Evolutionary conservation across 2,113 vertebrate species (phyloP).

Genomic region (Speoplatyrhinus poulsoni): DNA sequence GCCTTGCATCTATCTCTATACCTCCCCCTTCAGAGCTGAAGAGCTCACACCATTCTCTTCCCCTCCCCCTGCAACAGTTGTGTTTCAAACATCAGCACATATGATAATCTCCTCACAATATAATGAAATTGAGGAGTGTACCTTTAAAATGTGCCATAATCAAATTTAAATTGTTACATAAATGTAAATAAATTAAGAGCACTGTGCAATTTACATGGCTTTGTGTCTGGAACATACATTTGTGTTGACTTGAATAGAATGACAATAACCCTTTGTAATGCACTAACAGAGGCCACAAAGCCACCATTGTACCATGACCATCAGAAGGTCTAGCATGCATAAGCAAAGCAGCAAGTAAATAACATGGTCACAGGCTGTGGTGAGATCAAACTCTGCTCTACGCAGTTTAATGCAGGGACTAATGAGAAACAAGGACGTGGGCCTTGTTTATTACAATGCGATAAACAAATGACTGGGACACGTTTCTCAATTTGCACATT

Average conservation of each 20-base stretch:
- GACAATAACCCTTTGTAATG: background rate
- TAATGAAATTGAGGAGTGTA: background rate
- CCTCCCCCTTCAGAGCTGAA: too few relatives aligned
- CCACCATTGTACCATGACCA: background rate
- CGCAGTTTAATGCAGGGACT: background rate
- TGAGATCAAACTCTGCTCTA: background rate
- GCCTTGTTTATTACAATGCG: background rate
- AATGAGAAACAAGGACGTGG: background rate
- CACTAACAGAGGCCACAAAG: slow-evolving; percentile 1
- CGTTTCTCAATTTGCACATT: slow-evolving; percentile 3
- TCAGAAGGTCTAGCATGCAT: background rate
- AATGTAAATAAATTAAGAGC: background rate
- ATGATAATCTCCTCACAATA: too few relatives aligned
- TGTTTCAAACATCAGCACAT: too few relatives aligned
- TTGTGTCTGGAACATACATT: background rate
- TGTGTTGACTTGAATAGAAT: background rate
- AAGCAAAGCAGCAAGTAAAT: background rate
- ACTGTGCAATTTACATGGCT: background rate
- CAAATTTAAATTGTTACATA: background rate
- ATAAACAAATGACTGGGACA: slow-evolving; percentile 1
- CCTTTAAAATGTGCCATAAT: too few relatives aligned
- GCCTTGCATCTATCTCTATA: too few relatives aligned
- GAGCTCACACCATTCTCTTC: too few relatives aligned
- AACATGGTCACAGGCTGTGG: slow-evolving; percentile 4
- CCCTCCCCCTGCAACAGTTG: too few relatives aligned